phyloP scores from a whole-genome alignment of 1,140 invertebrate species.

The Whitmania pigra region DNA sequence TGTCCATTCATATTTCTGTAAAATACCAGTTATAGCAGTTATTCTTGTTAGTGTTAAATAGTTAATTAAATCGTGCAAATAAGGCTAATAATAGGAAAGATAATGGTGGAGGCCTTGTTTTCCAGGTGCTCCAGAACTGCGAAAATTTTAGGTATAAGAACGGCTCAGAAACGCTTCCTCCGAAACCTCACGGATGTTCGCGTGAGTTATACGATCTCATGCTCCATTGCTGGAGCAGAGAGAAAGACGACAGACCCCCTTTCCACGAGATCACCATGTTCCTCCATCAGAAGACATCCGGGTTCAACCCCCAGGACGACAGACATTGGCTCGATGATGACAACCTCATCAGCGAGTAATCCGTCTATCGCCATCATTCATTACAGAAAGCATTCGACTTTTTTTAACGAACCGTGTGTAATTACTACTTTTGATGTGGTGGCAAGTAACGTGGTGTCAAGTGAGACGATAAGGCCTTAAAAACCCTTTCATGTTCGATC shows the following conservation, averaged over 20 bases:
- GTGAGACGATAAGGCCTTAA: too few relatives aligned
- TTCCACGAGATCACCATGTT: conserved; percentile 82
- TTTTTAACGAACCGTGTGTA: too few relatives aligned
- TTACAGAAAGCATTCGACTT: too few relatives aligned
- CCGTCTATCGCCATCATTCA: too few relatives aligned
- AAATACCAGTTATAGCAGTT: neutral
- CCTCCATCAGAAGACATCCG: conserved; percentile 74
- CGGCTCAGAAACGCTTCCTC: neutral
- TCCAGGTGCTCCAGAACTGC: conserved; percentile 6
- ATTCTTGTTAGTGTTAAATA: neutral
- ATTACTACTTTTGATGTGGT: too few relatives aligned
- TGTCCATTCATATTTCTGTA: neutral
- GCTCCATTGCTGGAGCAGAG: conserved; percentile 81
- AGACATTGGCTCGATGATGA: conserved; percentile 5
- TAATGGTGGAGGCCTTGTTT: neutral
- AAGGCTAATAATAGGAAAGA: neutral
- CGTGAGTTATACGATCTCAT: conserved; percentile 67
- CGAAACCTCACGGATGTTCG: conserved; percentile 17
- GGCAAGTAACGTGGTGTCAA: too few relatives aligned
- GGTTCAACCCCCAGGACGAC: conserved; percentile 44
- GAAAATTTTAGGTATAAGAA: neutral
- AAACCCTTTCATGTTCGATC: too few relatives aligned
- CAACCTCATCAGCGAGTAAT: too few relatives aligned
- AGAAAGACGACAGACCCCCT: conserved; percentile 55
- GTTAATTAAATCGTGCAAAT: neutral